Percentiles rank a stretch among this genome's conserved stretches.
Evolutionary conservation across 1,140 invertebrate genomes (phyloP).

Genomic region (Nasonia longicornis): DNA sequence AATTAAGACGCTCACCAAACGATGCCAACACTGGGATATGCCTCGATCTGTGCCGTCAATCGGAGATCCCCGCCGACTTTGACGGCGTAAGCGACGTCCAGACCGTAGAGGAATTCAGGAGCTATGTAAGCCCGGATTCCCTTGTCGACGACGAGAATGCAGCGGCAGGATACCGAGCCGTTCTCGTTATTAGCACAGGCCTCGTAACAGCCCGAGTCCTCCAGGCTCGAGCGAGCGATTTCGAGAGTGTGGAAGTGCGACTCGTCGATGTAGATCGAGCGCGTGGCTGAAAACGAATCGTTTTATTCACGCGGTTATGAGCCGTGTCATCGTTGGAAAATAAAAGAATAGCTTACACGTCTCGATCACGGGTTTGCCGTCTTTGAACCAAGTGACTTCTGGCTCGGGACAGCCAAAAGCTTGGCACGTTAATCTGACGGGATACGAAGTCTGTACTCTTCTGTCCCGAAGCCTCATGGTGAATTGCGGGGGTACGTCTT

Average conservation of each 20-base stretch:
- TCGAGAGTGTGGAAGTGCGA: slow-evolving; percentile 86
- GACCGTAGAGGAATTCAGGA: slow-evolving; percentile 79
- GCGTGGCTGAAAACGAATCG: slow-evolving; percentile 65
- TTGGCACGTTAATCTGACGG: slow-evolving; percentile 88
- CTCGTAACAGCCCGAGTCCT: slow-evolving; percentile 87
- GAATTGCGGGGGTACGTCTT: slow-evolving; percentile 81
- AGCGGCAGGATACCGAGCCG: slow-evolving; percentile 86
- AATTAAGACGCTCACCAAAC: slow-evolving; percentile 74
- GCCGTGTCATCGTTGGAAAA: background rate
- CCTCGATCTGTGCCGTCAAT: slow-evolving; percentile 80
- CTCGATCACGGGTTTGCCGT: slow-evolving; percentile 72
- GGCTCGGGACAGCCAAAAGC: slow-evolving; percentile 82
- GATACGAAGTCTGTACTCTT: slow-evolving; percentile 84
- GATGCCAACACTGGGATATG: slow-evolving; percentile 84
- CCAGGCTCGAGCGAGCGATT: slow-evolving; percentile 79
- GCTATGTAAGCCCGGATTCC: slow-evolving; percentile 84
- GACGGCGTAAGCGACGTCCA: slow-evolving; percentile 73
- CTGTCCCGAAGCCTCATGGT: slow-evolving; percentile 88
- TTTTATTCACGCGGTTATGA: background rate
- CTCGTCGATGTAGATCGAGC: slow-evolving; percentile 76
- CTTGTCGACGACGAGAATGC: slow-evolving; percentile 85
- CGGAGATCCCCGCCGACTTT: slow-evolving; percentile 76
- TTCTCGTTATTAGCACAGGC: slow-evolving; percentile 84
- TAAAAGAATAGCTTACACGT: slow-evolving; percentile 19
- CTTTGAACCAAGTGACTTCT: slow-evolving; percentile 83